Evolutionary conservation across 2,888 invertebrate species (phyloP), one percentile per base, ranked within the genome.

Genomic region (Calliopum simillimum): DNA sequence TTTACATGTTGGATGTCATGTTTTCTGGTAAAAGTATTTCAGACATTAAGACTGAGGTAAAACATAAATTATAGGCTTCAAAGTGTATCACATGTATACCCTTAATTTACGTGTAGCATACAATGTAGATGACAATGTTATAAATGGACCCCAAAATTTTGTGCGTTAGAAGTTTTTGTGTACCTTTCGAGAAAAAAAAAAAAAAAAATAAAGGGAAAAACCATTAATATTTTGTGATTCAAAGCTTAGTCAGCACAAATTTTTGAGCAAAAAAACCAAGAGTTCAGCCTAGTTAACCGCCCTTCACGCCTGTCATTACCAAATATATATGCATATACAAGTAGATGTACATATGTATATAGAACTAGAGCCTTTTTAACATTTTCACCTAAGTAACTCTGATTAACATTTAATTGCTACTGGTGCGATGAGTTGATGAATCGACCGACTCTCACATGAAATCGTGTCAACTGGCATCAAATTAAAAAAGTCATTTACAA

Each of bases 141-240:
- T 53, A 53, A 59, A 59, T 59, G 53, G 44, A 43, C 59, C 43
- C 43, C 16, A 5, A 14, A 44, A 19, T 59, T 59, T 19, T 43
- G 43, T 43, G 59, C 33, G 44, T 19, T 44, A 19, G 43, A 43
- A 59, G 6, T 44, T 58, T 33, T 53, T 53, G 53, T 21, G 21
- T 23, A 53, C 53, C 11, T 21, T 21, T 14, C 53, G 21, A 49
- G 49, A 6, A 3, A 16, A 12, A 53, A 53, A 53, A 53, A 23
- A 19, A 5, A 6, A 6, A 53, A 53, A 53, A 21, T 16, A 53
- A 53, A 53, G 19, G 3, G 1, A 33, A 53, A 16, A 43, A n/a
- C n/a, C 12, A 33, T 41, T 59, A 59, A 59, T 43, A 58, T 58
- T n/a, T 33, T 43, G 5, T 43, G 16, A 59, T 21, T 43, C 12